Conservation (phyloP, 2,113 vertebrate species). For the Bujurquina vittata region DNA sequence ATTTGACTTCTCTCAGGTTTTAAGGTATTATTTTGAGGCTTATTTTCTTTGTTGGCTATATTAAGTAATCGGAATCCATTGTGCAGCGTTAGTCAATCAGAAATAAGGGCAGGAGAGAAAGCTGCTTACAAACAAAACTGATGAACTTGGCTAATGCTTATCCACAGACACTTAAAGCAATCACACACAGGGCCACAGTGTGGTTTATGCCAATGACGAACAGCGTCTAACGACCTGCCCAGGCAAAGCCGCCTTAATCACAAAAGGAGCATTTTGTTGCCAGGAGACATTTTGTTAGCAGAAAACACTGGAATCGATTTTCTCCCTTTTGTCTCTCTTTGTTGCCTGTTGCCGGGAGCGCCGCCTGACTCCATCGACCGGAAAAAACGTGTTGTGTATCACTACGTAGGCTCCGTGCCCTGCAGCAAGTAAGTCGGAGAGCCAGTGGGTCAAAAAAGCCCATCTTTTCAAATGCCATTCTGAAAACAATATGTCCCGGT, state of each 20-base stretch:
- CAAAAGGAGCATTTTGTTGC: conserved; percentile 58
- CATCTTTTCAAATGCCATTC: conserved; percentile 43
- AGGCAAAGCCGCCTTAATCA: conserved; percentile 56
- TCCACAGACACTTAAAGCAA: conserved; percentile 12
- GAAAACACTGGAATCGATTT: conserved; percentile 56
- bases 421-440: conserved; percentile 34
- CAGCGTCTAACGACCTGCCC: conserved; percentile 38
- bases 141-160: conserved; percentile 19
- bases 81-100: background rate
- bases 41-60: background rate
- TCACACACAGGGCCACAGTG: background rate
- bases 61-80: background rate
- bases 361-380: conserved; percentile 24
- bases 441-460: conserved; percentile 37
- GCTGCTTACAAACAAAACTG: conserved; percentile 21
- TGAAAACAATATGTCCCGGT: conserved; percentile 55
- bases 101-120: background rate
- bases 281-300: conserved; percentile 54
- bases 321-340: conserved; percentile 44
- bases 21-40: background rate
- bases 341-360: conserved; percentile 49
- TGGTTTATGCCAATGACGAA: conserved; percentile 27
- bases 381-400: conserved; percentile 28
- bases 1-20: background rate
- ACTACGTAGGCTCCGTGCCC: conserved; percentile 45